Conservation (phyloP, 2,113 vertebrate genomes). For the Ornithorhynchus anatinus region DNA sequence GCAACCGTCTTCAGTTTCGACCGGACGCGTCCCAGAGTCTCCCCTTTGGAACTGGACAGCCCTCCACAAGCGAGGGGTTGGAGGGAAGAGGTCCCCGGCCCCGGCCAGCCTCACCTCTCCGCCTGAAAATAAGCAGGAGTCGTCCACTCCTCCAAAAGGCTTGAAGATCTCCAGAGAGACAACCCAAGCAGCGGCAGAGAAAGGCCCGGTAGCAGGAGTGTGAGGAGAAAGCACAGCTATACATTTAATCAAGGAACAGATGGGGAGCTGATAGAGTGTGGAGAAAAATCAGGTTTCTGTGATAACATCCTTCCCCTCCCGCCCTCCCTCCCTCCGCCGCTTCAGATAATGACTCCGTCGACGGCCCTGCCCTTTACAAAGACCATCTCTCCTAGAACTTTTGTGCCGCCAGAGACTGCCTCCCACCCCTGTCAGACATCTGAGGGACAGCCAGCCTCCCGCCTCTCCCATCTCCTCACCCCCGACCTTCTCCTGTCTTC, state of each 20-base stretch:
- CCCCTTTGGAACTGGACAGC: neutral
- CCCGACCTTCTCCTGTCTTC: rapidly evolving
- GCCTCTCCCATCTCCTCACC: rapidly evolving
- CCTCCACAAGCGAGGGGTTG: too few species aligned
- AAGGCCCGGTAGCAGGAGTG: conserved; percentile 54
- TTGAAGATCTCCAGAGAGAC: conserved; percentile 58
- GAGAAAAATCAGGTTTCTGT: conserved; percentile 58
- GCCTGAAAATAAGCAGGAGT: conserved; percentile 28
- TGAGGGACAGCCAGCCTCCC: neutral
- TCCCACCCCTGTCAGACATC: rapidly evolving
- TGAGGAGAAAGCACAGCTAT: conserved; percentile 23
- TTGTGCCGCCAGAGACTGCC: neutral
- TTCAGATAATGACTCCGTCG: neutral
- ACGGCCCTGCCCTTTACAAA: conserved; percentile 2
- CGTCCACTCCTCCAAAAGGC: conserved; percentile 42
- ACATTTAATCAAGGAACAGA: conserved; percentile 71
- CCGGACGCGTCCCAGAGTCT: too few species aligned
- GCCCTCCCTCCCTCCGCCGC: conserved; percentile 5
- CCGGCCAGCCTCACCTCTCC: neutral
- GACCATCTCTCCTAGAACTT: neutral
- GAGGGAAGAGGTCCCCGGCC: too few species aligned
- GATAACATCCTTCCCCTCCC: conserved; percentile 40
- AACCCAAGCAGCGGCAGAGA: conserved; percentile 62
- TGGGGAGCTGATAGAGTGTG: conserved; percentile 64
- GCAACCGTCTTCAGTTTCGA: too few species aligned